These are phyloP conservation scores for Peucedramus taeniatus DNA, from an alignment of 2,113 vertebrate genomes.

Conservation along the genomic window DNA sequence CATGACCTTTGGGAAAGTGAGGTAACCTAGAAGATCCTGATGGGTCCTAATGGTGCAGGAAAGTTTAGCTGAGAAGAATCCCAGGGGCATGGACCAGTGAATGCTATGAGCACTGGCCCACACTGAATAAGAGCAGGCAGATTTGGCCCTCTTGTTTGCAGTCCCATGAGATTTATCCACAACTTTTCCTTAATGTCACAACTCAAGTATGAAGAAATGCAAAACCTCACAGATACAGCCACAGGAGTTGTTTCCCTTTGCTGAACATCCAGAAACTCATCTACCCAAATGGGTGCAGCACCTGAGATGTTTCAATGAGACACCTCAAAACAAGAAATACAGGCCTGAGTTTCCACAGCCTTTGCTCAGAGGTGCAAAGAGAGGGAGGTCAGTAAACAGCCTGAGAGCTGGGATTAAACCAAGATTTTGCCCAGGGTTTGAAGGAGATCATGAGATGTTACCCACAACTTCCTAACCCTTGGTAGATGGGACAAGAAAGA, in stretches of 20 bases:
- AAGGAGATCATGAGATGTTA: neutral
- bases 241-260: neutral
- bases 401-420: neutral
- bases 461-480: neutral
- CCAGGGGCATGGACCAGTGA: neutral
- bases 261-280: neutral
- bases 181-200: neutral
- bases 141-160: neutral
- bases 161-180: neutral
- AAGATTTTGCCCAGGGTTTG: neutral
- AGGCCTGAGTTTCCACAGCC: neutral
- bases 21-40: neutral
- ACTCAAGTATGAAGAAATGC: neutral
- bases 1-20: neutral
- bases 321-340: neutral
- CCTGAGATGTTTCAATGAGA: rapidly evolving
- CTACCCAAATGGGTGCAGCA: neutral
- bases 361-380: neutral
- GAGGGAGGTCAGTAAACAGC: neutral
- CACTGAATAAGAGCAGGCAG: neutral
- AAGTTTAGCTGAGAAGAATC: neutral
- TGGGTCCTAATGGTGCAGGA: neutral
- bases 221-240: neutral
- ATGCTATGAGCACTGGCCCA: neutral
- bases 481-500: neutral